phyloP scores from a whole-genome alignment of 2,113 vertebrate genomes.

The Taurulus bubalis region DNA sequence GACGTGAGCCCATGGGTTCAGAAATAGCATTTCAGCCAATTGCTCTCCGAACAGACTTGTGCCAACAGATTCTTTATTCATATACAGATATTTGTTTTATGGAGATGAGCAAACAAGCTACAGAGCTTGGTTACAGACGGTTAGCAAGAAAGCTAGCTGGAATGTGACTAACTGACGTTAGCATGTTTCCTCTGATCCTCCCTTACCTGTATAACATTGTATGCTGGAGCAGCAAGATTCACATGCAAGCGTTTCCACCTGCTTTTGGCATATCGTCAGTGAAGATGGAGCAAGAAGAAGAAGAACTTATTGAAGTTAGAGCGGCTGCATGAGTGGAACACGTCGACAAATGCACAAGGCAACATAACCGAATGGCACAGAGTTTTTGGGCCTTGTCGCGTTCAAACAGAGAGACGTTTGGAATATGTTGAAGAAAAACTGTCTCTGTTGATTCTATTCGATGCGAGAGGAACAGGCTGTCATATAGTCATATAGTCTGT shows the following conservation, averaged over 20 bases:
- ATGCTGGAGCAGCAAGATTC: neutral
- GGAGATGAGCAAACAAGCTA: too few species aligned
- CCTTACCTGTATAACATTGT: neutral
- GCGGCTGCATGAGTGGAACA: neutral
- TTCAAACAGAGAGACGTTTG: constrained; percentile 25
- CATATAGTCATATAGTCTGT: constrained; percentile 15
- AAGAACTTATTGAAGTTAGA: neutral
- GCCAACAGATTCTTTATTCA: too few species aligned
- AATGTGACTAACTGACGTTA: too few species aligned
- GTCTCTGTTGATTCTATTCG: constrained; percentile 42
- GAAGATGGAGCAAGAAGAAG: neutral
- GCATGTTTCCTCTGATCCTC: too few species aligned
- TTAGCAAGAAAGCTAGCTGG: too few species aligned
- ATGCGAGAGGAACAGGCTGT: constrained; percentile 34
- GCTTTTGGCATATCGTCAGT: neutral
- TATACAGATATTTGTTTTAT: too few species aligned
- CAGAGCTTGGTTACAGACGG: too few species aligned
- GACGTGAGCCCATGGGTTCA: too few species aligned
- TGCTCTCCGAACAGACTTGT: too few species aligned
- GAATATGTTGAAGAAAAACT: constrained; percentile 5
- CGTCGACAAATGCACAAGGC: neutral
- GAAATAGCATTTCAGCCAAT: too few species aligned
- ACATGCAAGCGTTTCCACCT: neutral
- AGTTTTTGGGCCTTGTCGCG: neutral
- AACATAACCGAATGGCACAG: constrained; percentile 5